These are phyloP conservation scores for Echinometra lucunter DNA, from an alignment of 53 echinoderm and acorn worm genomes.

Conservation along the genomic window DNA sequence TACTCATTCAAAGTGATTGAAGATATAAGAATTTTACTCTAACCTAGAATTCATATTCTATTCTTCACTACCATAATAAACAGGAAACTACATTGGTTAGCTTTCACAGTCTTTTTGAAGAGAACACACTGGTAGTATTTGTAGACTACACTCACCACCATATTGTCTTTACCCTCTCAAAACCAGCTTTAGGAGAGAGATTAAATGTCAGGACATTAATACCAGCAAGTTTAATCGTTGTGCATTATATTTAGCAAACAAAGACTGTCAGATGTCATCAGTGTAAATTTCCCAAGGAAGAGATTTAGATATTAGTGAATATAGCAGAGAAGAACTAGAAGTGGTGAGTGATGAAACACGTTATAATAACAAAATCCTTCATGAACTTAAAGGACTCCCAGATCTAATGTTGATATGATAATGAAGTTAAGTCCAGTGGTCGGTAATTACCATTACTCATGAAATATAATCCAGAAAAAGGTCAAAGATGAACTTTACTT, in stretches of 20 bases:
- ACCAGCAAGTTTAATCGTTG: background rate
- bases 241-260: background rate
- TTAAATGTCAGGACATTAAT: conserved; percentile 12
- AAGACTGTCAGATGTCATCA: background rate
- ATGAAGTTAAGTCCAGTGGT: too few relatives aligned
- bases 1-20: too few relatives aligned
- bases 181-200: background rate
- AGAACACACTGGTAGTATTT: background rate
- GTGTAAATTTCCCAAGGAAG: background rate
- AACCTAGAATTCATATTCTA: too few relatives aligned
- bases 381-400: too few relatives aligned
- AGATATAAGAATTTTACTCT: too few relatives aligned
- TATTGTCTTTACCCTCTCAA: conserved; percentile 6
- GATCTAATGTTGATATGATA: too few relatives aligned
- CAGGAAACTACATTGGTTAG: background rate
- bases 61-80: too few relatives aligned
- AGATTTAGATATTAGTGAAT: background rate
- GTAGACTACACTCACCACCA: background rate
- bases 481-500: too few relatives aligned
- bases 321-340: background rate
- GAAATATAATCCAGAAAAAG: background rate
- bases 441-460: too few relatives aligned
- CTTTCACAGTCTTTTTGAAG: background rate
- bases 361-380: too few relatives aligned
- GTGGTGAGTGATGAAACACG: background rate